Evolutionary conservation across 2,888 invertebrate genomes (phyloP).

Genomic region (Quadriops clusia): DNA sequence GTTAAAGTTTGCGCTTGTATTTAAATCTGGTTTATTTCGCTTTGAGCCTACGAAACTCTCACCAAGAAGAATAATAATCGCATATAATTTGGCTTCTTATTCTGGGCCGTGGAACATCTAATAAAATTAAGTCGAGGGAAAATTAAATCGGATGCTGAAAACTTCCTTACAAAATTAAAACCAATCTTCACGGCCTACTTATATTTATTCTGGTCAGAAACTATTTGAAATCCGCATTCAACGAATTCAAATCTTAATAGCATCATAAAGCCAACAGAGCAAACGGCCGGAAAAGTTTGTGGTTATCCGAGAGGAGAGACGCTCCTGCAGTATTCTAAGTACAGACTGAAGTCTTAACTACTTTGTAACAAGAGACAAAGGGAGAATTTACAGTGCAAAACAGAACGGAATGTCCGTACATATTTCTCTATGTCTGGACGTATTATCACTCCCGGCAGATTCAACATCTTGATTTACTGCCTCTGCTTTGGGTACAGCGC

Average conservation of each 20-base stretch:
- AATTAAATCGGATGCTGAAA: too few species aligned
- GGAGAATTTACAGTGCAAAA: slow-evolving; percentile 19
- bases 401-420: slow-evolving; percentile 21
- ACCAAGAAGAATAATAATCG: too few species aligned
- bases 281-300: slow-evolving; percentile 19
- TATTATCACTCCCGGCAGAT: slow-evolving; percentile 28
- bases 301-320: slow-evolving; percentile 16
- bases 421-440: slow-evolving; percentile 25
- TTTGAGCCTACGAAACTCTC: too few species aligned
- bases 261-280: slow-evolving; percentile 18
- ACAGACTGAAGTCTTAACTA: slow-evolving; percentile 19
- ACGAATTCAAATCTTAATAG: slow-evolving; percentile 18
- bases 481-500: slow-evolving; percentile 13
- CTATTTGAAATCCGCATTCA: slow-evolving; percentile 16
- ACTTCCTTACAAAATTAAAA: too few species aligned
- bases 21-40: too few species aligned
- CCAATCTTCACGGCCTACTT: too few species aligned
- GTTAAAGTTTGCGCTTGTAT: too few species aligned
- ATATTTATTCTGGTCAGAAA: slow-evolving; percentile 15
- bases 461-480: slow-evolving; percentile 26
- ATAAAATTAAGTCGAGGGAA: too few species aligned
- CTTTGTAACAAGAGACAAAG: slow-evolving; percentile 21
- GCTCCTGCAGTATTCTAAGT: slow-evolving; percentile 17
- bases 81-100: too few species aligned
- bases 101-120: too few species aligned